Evolutionary conservation across 2,113 vertebrate species (phyloP).

Genomic region (Corythornis vintsioides): DNA sequence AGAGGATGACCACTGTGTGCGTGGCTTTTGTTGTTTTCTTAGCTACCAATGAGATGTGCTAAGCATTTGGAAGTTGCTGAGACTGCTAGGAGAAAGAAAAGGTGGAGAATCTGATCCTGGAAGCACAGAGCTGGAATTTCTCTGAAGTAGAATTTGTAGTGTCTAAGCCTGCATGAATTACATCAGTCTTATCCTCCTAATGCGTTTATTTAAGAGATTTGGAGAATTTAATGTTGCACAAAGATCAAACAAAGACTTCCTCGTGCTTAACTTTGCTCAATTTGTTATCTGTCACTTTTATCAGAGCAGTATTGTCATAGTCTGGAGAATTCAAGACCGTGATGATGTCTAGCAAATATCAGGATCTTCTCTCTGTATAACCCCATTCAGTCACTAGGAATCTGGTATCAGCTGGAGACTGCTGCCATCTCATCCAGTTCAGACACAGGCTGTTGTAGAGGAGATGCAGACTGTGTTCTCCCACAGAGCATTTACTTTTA

Average conservation of each 20-base stretch:
- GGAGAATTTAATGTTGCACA: background rate
- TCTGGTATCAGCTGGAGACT: slow-evolving; percentile 28
- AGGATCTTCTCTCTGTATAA: slow-evolving; percentile 9
- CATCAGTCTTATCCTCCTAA: background rate
- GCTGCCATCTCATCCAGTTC: background rate
- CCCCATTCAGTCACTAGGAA: slow-evolving; percentile 61
- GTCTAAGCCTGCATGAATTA: background rate
- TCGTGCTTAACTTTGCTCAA: slow-evolving; percentile 20
- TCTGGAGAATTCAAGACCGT: background rate
- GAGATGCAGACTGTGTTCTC: background rate
- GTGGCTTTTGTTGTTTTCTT: slow-evolving; percentile 26
- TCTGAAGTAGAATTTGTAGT: background rate
- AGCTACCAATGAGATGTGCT: background rate
- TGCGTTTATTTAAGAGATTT: background rate
- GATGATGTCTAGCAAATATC: background rate
- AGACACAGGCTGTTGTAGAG: slow-evolving; percentile 12
- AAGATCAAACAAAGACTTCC: slow-evolving; percentile 3
- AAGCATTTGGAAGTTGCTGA: slow-evolving; percentile 23
- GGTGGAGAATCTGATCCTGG: slow-evolving; percentile 7
- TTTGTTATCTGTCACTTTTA: slow-evolving; percentile 35
- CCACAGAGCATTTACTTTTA: slow-evolving; percentile 28
- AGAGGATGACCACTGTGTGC: background rate
- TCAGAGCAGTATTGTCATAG: slow-evolving; percentile 30
- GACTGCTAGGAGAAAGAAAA: slow-evolving; percentile 42
- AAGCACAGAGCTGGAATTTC: background rate